Evolutionary conservation across 2,113 vertebrate genomes (phyloP).

Genomic region (Lagopus leucura): DNA sequence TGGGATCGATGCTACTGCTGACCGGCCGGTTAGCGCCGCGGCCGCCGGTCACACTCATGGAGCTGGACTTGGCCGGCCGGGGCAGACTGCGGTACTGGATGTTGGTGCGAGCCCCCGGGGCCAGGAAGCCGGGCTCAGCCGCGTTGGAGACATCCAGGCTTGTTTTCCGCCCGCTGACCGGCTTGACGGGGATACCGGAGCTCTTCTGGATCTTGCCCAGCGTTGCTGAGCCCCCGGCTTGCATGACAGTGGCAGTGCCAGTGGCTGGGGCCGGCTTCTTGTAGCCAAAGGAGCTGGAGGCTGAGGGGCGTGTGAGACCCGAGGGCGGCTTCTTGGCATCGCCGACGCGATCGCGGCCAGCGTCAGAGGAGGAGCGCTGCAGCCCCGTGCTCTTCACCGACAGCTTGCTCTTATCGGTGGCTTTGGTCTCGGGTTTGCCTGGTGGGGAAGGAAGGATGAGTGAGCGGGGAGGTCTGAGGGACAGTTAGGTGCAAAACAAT

Average conservation of each 20-base stretch:
- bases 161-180: slow-evolving; percentile 86
- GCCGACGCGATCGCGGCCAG: slow-evolving; percentile 84
- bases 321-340: slow-evolving; percentile 94
- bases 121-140: slow-evolving; percentile 86
- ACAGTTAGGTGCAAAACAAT: not conserved
- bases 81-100: slow-evolving; percentile 96
- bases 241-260: slow-evolving; percentile 88
- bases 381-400: slow-evolving; percentile 87
- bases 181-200: slow-evolving; percentile 94
- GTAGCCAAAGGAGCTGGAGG: slow-evolving; percentile 91
- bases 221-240: slow-evolving; percentile 83
- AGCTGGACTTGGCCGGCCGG: slow-evolving; percentile 93
- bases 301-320: slow-evolving; percentile 86
- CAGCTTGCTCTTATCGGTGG: slow-evolving; percentile 88
- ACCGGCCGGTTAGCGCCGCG: slow-evolving; percentile 81
- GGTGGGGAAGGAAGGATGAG: not conserved
- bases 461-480: not conserved
- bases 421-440: slow-evolving; percentile 88
- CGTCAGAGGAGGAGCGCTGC: slow-evolving; percentile 93
- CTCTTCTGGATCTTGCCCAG: slow-evolving; percentile 89
- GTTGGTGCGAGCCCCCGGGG: slow-evolving; percentile 88
- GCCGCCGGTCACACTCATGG: slow-evolving; percentile 87
- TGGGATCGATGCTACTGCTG: slow-evolving; percentile 89
- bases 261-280: slow-evolving; percentile 87
- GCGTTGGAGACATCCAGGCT: slow-evolving; percentile 90